Base-by-base conservation (phyloP, 1,140 invertebrate species). In the Caenorhabditis brenneri region DNA sequence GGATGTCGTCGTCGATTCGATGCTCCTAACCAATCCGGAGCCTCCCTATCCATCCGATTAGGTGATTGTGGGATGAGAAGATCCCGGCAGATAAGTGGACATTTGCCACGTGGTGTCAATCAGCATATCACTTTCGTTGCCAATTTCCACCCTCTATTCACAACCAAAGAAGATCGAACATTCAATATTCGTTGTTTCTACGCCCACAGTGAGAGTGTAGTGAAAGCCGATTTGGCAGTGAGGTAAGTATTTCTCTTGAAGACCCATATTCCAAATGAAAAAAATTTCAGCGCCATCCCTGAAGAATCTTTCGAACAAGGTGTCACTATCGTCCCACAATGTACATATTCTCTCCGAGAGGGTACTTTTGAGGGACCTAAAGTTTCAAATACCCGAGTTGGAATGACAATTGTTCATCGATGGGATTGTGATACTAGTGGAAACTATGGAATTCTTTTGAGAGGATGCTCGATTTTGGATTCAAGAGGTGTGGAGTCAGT, bases 181-280 rank as follows among this genome's bases (percentile, higher is more conserved):
- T 88, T 81, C 79, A 88, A 88, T 80, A 81, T 88, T 42, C 81
- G 82, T 16, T 88, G 88, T 42, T 88, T 88, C 27, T 88, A 89
- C 53, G 84, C 84, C 15, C 88, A 88, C 16, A 80, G 83, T 51
- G 86, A 86, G n/a, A 60, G 49, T 16, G 79, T 82, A 10, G 85
- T 88, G 1, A 82, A 58, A 9, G 79, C 87, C 12, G 83, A 87
- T 39, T 53, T 88, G 42, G 83, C 87, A 83, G 88, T 88, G 19
- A 86, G 85, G 88, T 88, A 79, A 80, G 81, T 80, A 53, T 39
- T 0, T 16, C 0, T 29, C 36, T 31, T 84, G 19, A 46, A 31
- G 39, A 42, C 39, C 39, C 39, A 5, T 42, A 42, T 42, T 6
- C 39, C 5, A 12, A n/a, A n/a, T 42, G 12, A 24, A 6, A 24